Base-by-base conservation (phyloP, 2,113 vertebrate genomes). In the Hippocampus mohnikei region DNA sequence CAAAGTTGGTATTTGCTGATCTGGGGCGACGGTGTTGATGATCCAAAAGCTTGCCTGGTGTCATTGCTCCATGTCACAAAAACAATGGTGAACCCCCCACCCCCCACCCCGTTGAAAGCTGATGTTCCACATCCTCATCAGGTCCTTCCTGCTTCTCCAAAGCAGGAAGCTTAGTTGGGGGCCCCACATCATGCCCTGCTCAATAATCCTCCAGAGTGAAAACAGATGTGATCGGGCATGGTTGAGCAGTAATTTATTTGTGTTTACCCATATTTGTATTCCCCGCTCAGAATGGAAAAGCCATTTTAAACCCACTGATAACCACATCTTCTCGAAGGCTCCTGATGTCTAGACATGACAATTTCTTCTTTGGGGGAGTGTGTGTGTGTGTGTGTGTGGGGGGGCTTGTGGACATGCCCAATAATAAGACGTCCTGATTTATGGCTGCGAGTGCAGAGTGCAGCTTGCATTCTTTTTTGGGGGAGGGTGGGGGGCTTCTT, bases 61-160 rank as follows among this genome's bases (percentile, higher is more conserved):
- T 76, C 65, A 71, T 68, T 78, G 61, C 70, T 76, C 78, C 29
- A 37, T 80, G 79, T 74, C 80, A 77, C 61, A 66, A 80, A 83
- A 74, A 84, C 73, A 83, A 56, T 75, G 81, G 80, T 85, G 69
- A 87, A 52, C 80, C 87, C 85, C n/a, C n/a, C n/a, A n/a, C n/a
- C n/a, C n/a, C n/a, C n/a, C n/a, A n/a, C 86, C 84, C 87, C 88
- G 75, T 75, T 74, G 75, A 76, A 85, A 77, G 42, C 40, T 59
- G 73, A 86, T 88, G 83, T 84, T 87, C 80, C 74, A 84, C 84
- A 92, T 91, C 90, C 91, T 90, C 82, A 61, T 86, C 77, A 84
- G 79, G 72, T 73, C 78, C 70, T 85, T 90, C 85, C 88, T 89
- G 85, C 75, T 67, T 10, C 37, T 72, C 76, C 68, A 11, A 15